Evolutionary conservation across 2,888 invertebrate genomes (phyloP), one percentile per base, ranked within the genome.

Genomic region (Agrilus cyanescens): DNA sequence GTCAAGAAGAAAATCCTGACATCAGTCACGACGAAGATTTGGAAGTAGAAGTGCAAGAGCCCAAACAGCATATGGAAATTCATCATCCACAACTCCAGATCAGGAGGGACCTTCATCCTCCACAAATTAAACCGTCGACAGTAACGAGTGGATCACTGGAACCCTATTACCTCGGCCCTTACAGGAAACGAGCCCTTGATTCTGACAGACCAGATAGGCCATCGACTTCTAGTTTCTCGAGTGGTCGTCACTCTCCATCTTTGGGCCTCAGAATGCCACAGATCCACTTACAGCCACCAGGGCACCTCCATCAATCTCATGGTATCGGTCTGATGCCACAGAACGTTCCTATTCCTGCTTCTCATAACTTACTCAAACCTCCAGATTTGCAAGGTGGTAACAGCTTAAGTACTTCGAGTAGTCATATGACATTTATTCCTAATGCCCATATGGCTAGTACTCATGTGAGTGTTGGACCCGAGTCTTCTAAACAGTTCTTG

Each of bases 81-180:
- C 50, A 52, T 30, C 66, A 35, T 56, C 70, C 53, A 47, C 70
- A 61, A 44, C 61, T 87, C 33, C 85, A 87, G 58, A 86, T 87
- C 43, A 73, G 87, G 39, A 71, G 86, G 59, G 87, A 87, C 59
- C 69, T 87, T 32, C 76, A 54, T 74, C 62, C 57, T 32, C 70
- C 69, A 31, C 62, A 65, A 6, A 68, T 51, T 1, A 63, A 62
- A 47, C 53, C 63, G 1, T 53, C 62, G 36, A 63, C 64, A 8
- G 50, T 63, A 8, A 60, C 74, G 51, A 60, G 68, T 39, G 70
- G 67, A 54, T 62, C 70, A 12, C 60, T 72, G 41, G 68, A 74
- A 49, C 69, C 46, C 57, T 66, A 39, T 62, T 76, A 70, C 50
- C 55, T 76, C 41, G 71, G 73, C 45, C 61, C 73, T 4, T 76